Conservation (phyloP, 2,888 invertebrate genomes). For the Yponomeuta sedellus region DNA sequence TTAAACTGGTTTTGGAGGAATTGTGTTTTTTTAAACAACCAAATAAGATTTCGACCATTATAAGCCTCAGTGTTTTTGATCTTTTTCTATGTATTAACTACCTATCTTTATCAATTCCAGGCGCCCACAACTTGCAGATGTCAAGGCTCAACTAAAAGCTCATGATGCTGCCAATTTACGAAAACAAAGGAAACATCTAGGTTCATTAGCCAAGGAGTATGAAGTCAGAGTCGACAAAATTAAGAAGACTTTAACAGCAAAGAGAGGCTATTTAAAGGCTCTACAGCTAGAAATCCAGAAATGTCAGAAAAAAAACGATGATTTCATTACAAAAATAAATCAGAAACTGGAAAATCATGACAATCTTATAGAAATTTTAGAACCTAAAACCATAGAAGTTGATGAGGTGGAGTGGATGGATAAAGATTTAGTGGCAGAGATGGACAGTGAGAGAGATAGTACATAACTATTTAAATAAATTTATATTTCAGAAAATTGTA, state of each 20-base stretch:
- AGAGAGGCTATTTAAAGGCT: constrained; percentile 60
- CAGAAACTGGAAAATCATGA: constrained; percentile 49
- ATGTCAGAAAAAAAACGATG: constrained; percentile 63
- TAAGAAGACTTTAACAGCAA: constrained; percentile 54
- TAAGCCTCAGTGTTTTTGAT: background rate
- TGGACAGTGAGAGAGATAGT: constrained; percentile 40
- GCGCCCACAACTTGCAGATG: constrained; percentile 60
- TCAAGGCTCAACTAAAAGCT: constrained; percentile 54
- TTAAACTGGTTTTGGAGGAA: background rate
- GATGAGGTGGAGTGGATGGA: constrained; percentile 40
- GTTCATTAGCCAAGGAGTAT: constrained; percentile 58
- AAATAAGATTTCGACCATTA: background rate
- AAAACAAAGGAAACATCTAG: constrained; percentile 54
- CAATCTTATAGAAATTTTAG: constrained; percentile 34
- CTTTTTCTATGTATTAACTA: background rate
- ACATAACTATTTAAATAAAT: constrained; percentile 59
- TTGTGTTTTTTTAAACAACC: too few species aligned
- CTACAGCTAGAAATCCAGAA: constrained; percentile 63
- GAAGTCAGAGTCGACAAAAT: constrained; percentile 50
- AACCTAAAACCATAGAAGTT: constrained; percentile 33
- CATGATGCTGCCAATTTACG: constrained; percentile 51
- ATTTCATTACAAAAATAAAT: constrained; percentile 44
- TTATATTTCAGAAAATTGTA: constrained; percentile 75
- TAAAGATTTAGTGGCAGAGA: constrained; percentile 41
- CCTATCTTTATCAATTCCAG: constrained; percentile 32